A percentile compares a stretch with the other conserved stretches of the same genome.
Conservation (phyloP, 2,797 vertebrate genomes). For the Karalla daura region DNA sequence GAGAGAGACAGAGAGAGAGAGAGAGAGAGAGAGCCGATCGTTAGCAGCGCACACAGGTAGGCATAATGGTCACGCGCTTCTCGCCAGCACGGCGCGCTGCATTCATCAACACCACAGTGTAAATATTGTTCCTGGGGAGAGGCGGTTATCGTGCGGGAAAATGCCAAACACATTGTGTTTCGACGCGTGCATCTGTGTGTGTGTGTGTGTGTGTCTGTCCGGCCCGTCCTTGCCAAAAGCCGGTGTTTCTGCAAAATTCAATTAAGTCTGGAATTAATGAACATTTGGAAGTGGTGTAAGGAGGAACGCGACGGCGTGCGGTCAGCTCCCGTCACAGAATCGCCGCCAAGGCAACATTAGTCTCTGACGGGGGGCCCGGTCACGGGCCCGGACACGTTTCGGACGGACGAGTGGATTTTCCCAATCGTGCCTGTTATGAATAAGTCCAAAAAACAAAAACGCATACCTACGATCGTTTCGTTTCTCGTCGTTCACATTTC, state of each 20-base stretch:
- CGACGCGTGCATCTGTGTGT: background rate
- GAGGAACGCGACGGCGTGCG: conserved; percentile 24
- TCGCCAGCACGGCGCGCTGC: too few relatives aligned
- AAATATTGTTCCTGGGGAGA: conserved; percentile 42
- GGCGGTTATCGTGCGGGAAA: conserved; percentile 12
- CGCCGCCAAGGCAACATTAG: conserved; percentile 30
- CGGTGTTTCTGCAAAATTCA: conserved; percentile 57
- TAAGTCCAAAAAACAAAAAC: too few relatives aligned
- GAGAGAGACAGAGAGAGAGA: too few relatives aligned
- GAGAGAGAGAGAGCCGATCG: too few relatives aligned
- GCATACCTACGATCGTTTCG: too few relatives aligned
- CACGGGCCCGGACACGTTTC: background rate
- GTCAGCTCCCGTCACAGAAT: conserved; percentile 35
- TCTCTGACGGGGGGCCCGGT: conserved; percentile 12
- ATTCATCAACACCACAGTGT: background rate
- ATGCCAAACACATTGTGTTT: conserved; percentile 12
- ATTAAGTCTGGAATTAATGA: conserved; percentile 64
- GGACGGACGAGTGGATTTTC: background rate
- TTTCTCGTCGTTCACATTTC: too few relatives aligned
- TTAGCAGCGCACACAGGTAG: too few relatives aligned
- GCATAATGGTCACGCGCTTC: too few relatives aligned
- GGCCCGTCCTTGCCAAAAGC: conserved; percentile 51
- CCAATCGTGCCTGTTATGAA: background rate
- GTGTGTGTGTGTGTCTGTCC: conserved; percentile 11
- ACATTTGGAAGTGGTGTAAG: conserved; percentile 51